Evolutionary conservation across 1,140 invertebrate species (phyloP).

Genomic region (Drosophila leontia): DNA sequence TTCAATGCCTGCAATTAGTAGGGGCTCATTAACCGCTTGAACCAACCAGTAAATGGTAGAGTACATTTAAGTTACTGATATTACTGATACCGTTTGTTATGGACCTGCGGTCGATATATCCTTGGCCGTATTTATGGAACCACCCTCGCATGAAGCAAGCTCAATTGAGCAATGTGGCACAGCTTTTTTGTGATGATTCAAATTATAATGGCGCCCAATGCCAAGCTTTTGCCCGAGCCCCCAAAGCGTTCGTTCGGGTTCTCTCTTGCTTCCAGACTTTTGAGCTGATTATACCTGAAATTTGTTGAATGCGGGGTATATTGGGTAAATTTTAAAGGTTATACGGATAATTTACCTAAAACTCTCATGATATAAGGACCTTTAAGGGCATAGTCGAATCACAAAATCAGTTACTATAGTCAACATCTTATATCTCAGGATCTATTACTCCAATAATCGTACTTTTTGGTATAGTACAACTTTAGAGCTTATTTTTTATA

Average conservation of each 20-base stretch:
- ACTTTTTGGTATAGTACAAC: not conserved
- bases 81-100: not conserved
- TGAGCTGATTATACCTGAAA: constrained; percentile 10
- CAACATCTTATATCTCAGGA: not conserved
- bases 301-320: not conserved
- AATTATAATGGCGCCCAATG: constrained; percentile 78
- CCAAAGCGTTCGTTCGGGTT: constrained; percentile 16
- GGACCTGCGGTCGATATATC: not conserved
- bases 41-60: constrained; percentile 28
- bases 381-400: too few species aligned
- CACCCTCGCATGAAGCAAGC: constrained; percentile 41
- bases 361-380: too few species aligned
- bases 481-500: not conserved
- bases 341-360: too few species aligned
- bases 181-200: constrained; percentile 47
- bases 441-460: not conserved
- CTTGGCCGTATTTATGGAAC: constrained; percentile 4
- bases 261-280: constrained; percentile 18
- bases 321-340: not conserved
- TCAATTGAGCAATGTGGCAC: constrained; percentile 49
- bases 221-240: constrained; percentile 59
- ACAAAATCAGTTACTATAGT: not conserved
- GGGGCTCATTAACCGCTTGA: constrained; percentile 57
- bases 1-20: constrained; percentile 51
- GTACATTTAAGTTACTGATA: not conserved